A percentile compares a stretch with the other conserved stretches of the same genome.
Evolutionary conservation across 1,140 invertebrate species (phyloP).

Genomic region (Prorops nasuta): DNA sequence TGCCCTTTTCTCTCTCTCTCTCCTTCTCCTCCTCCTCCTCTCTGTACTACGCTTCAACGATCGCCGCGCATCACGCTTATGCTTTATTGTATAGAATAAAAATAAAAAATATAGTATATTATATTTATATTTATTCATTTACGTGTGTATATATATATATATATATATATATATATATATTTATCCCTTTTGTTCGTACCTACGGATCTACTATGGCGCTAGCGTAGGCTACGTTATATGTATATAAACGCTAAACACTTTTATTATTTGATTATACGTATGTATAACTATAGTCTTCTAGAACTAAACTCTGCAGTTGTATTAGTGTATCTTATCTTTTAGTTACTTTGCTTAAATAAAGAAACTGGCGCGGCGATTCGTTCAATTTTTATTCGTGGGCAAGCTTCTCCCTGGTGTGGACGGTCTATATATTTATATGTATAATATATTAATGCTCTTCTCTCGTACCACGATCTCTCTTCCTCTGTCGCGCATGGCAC

Average conservation of each 20-base stretch:
- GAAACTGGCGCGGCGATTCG: no score
- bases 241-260: conserved; percentile 1
- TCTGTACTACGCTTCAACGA: no score
- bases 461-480: background rate
- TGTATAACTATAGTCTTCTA: no score
- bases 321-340: background rate
- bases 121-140: conserved; percentile 19
- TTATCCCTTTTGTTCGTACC: conserved; percentile 18
- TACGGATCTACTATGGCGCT: conserved; percentile 13
- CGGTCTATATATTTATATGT: no score
- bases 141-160: conserved; percentile 16
- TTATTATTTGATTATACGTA: conserved; percentile 1
- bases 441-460: conserved; percentile 17
- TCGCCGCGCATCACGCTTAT: no score
- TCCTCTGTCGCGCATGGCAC: conserved; percentile 6
- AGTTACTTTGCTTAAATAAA: no score
- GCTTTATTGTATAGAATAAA: conserved; percentile 28
- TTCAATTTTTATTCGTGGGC: conserved; percentile 12
- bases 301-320: conserved; percentile 12
- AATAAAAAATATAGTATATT: conserved; percentile 31
- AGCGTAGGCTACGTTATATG: background rate
- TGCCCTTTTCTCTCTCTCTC: no score
- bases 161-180: conserved; percentile 21
- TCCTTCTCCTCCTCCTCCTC: no score
- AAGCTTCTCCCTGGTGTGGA: conserved; percentile 26